Base-by-base conservation (phyloP, 2,113 vertebrate species). In the Epinephelus moara region DNA sequence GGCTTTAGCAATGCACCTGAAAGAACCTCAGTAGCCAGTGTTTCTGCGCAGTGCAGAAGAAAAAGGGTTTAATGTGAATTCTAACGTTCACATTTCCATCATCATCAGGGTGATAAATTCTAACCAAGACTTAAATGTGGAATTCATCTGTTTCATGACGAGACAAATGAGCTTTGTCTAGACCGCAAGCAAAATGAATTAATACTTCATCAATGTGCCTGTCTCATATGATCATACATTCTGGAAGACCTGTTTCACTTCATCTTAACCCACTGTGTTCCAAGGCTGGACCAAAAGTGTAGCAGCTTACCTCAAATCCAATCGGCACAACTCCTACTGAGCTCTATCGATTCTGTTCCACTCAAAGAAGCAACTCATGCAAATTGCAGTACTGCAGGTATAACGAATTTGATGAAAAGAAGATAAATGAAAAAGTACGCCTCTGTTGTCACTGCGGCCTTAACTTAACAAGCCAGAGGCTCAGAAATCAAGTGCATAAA, bases 1-100 rank as follows among this genome's bases (percentile, higher is more conserved):
- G 79, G 69, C 71, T 88, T 87, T 81, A 77, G 81, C 77, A 91
- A 84, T 84, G 78, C 63, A 92, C 83, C 85, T 84, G 79, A 81
- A 71, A 88, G 79, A 80, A 72, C 63, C 70, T 82, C 80, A 14
- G 53, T 56, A 40, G 66, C 64, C 49, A 25, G 60, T 30, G 63
- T 67, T 81, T 84, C 64, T 79, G 45, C 6, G 27, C 76, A 73
- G 27, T 80, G 84, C 68, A 75, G 74, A 64, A 66, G 52, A 78
- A 68, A 78, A 85, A 75, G 53, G 2, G 61, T 57, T 81, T 18
- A 56, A 52, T 68, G 82, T 69, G 19, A 19, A 63, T 74, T 75
- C 30, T 42, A 25, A 30, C 45, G 23, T 69, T 66, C 52, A 62
- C 56, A 18, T 67, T 50, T 82, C 59, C 37, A 52, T 85, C 84